Conservation (phyloP, 2,888 invertebrate genomes). For the Drosophila setosimentum region DNA sequence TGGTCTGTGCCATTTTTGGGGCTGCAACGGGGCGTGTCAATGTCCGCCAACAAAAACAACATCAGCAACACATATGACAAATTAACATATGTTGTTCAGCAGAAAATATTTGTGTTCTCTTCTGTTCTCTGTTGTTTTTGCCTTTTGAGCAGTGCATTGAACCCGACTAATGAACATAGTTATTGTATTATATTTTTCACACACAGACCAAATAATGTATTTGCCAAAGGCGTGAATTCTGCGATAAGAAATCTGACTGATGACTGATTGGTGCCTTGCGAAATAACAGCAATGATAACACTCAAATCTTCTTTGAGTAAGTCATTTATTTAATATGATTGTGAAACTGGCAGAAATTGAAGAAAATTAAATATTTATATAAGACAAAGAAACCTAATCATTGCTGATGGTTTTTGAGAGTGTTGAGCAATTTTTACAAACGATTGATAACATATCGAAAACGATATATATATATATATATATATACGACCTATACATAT, state of each 20-base stretch:
- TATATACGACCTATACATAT: too few relatives aligned
- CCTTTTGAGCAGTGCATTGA: conserved; percentile 65
- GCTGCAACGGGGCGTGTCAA: conserved; percentile 54
- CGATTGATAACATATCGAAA: neutral
- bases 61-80: conserved; percentile 47
- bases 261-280: neutral
- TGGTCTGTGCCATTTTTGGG: conserved; percentile 32
- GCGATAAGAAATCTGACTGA: conserved; percentile 19
- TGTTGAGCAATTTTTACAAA: neutral
- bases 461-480: too few relatives aligned
- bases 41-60: conserved; percentile 15
- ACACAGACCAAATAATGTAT: conserved; percentile 21
- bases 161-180: conserved; percentile 61
- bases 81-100: conserved; percentile 49
- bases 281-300: conserved; percentile 10
- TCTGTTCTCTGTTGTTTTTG: conserved; percentile 5
- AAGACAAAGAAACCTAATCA: neutral
- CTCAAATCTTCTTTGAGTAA: neutral
- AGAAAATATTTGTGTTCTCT: conserved; percentile 29
- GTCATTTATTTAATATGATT: neutral
- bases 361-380: neutral
- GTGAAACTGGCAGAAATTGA: neutral
- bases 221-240: conserved; percentile 48
- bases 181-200: conserved; percentile 30
- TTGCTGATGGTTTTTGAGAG: neutral